Base-by-base conservation (phyloP, 2,113 vertebrate genomes). In the Nycticorax nycticorax region DNA sequence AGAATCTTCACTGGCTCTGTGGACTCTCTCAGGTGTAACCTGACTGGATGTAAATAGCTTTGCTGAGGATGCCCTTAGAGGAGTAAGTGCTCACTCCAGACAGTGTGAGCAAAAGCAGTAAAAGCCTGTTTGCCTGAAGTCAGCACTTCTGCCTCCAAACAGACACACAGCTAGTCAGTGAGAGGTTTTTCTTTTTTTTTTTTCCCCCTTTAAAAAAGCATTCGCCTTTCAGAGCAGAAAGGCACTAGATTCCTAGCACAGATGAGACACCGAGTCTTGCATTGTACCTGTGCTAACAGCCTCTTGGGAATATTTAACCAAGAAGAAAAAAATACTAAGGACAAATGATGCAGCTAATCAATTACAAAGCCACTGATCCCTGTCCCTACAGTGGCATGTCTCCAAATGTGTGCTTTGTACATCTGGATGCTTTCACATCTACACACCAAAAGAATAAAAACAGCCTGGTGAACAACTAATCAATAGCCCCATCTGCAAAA, bases 111-210 rank as follows among this genome's bases (percentile, higher is more conserved):
- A 71, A 57, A 85, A 83, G 55, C 60, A 33, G 23, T 32, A 63
- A 53, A 63, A 81, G 68, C 52, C 80, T 23, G 27, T 64, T 84
- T 60, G 76, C 57, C 85, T 56, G 13, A 67, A 96, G 80, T 92
- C 85, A 96, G 92, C 95, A 92, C 23, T 35, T 86, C 59, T 84
- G 88, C 59, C 76, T 77, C 67, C 71, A 56, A 75, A 84, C 17
- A 45, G 28, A 66, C 52, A 80, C 81, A 62, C 7, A 83, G 79
- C 50, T 74, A 35, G 28, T n/a, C 82, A 84, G 18, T 5, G 11
- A 85, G 59, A 84, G 39, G 55, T 60, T 37, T 10, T 15, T 8
- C 12, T 16, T n/a, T n/a, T n/a, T n/a, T n/a, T n/a, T n/a, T n/a
- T n/a, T n/a, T 6, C 2, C 12, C 35, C 10, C 19, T 22, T 15